Evolutionary conservation across 2,797 vertebrate genomes (phyloP), one percentile per base, ranked within the genome.

Genomic region (Urophycis tenuis): DNA sequence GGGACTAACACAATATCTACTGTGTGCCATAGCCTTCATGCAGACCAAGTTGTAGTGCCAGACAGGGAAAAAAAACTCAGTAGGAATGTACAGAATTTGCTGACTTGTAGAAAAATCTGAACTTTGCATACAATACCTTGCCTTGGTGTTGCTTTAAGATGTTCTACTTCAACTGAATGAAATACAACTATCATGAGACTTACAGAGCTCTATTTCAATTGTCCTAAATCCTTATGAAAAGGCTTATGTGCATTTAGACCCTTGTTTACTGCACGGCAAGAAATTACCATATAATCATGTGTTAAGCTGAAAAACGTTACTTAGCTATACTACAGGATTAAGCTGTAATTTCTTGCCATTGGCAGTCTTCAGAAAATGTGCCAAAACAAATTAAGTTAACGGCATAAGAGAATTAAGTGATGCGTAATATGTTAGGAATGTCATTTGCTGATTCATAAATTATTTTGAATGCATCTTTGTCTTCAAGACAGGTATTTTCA

Each of bases 21-120:
- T 30, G 76, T 80, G 82, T 82, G 84, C 80, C 82, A 85, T 80
- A 88, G 78, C 86, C 88, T 84, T 80, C 85, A 87, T 75, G 85
- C 82, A 80, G 72, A 79, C 72, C 77, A 32, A 86, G 84, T 82
- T 84, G 81, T 85, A 82, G 86, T 77, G 1, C 74, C 70, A 1
- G 32, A 71, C 77, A 82, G 80, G 80, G 79, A 29, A 2, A 12
- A 67, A 67, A 67, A 67, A 12, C 22, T 67, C 29, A 22, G 5
- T 22, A 67, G 25, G 60, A 29, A 67, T 67, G 25, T 29, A 25
- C 60, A 67, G 60, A 67, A 67, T 67, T 67, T 67, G n/a, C 60
- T 29, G 6, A 67, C 60, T 29, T 67, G 29, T 11, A 67, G 25
- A 29, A 25, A 67, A 9, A 60, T 60, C 22, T 60, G 53, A 60